Evolutionary conservation across 2,113 vertebrate genomes (phyloP).

Genomic region (Pipra filicauda): DNA sequence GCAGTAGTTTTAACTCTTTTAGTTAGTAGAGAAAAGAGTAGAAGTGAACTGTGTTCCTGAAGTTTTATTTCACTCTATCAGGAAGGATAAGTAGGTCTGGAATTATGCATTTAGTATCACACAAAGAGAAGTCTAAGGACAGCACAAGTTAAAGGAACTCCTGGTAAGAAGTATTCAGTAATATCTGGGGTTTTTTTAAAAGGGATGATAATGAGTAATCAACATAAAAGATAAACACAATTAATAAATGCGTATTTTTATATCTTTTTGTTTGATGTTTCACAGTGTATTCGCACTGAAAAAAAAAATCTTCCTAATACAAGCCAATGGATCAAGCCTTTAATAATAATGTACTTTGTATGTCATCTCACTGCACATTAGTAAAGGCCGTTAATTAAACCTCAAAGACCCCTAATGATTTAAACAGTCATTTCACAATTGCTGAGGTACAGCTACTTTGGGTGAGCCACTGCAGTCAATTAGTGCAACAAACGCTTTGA

Average conservation of each 20-base stretch:
- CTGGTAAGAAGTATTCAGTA: neutral
- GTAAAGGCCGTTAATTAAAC: neutral
- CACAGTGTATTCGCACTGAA: neutral
- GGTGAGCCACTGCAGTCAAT: neutral
- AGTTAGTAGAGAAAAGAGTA: neutral
- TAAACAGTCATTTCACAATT: neutral
- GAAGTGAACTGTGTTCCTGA: neutral
- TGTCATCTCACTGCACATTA: neutral
- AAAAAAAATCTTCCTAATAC: neutral
- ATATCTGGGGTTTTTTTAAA: neutral
- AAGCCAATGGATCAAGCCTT: neutral
- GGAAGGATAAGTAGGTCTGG: neutral
- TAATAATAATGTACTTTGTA: neutral
- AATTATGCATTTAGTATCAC: neutral
- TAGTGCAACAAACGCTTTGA: slow-evolving; percentile 27
- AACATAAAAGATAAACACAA: neutral
- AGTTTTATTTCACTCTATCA: neutral
- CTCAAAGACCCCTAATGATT: neutral
- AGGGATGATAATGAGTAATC: neutral
- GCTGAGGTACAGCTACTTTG: neutral
- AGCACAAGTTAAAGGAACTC: neutral
- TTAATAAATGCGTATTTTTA: neutral
- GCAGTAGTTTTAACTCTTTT: neutral
- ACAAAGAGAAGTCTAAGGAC: neutral
- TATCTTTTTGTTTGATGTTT: neutral